A percentile compares a stretch with the other conserved stretches of the same genome.
Evolutionary conservation across 2,113 vertebrate genomes (phyloP).

Genomic region (Brachyhypopomus occidentalis): DNA sequence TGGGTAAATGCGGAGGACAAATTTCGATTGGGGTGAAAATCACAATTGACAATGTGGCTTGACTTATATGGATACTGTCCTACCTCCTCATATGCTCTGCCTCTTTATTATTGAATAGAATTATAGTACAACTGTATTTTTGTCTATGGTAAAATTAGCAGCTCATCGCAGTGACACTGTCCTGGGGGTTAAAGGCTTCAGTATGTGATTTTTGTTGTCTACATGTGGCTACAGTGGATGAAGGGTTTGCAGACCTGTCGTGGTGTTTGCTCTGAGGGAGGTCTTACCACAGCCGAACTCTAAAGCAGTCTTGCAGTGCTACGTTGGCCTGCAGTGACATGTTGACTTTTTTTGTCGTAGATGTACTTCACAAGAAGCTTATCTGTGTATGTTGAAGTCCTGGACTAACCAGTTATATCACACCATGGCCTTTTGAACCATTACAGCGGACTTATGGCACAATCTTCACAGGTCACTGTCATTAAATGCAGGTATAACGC

Average conservation of each 20-base stretch:
- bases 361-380: neutral
- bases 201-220: neutral
- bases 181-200: neutral
- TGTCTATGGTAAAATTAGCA: neutral
- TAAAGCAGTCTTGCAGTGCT: neutral
- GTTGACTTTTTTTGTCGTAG: neutral
- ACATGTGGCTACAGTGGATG: neutral
- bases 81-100: neutral
- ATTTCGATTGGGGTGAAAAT: no score
- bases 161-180: neutral
- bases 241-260: neutral
- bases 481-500: slow-evolving; percentile 14
- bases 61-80: neutral
- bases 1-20: no score
- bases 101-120: neutral
- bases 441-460: neutral
- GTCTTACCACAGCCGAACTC: neutral
- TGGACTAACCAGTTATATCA: neutral
- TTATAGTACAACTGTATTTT: neutral
- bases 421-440: neutral
- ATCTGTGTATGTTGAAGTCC: neutral
- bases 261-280: neutral
- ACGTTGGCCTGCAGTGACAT: neutral
- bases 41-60: no score
- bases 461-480: neutral